Evolutionary conservation across 2,888 invertebrate species (phyloP).

Genomic region (Drosophila picticornis): DNA sequence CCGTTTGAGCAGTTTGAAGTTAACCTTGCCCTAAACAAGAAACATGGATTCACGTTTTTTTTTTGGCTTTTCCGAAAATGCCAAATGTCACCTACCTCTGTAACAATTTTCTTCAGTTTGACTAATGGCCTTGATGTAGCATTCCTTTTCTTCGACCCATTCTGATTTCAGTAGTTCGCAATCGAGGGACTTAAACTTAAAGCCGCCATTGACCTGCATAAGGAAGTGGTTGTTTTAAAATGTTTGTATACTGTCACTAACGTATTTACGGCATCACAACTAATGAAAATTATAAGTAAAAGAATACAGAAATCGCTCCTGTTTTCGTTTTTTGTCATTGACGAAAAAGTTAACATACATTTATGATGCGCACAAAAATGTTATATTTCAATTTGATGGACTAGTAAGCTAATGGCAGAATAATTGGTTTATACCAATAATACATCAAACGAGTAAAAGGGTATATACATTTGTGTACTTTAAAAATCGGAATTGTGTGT

Average conservation of each 20-base stretch:
- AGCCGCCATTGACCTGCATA: not conserved
- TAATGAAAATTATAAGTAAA: not conserved
- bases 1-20: not conserved
- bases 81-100: not conserved
- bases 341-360: fast-evolving
- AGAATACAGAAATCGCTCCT: not conserved
- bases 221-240: not conserved
- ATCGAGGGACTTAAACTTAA: not conserved
- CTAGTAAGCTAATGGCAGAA: not conserved
- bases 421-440: not conserved
- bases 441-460: not conserved
- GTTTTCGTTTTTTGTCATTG: not conserved
- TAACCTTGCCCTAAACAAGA: not conserved
- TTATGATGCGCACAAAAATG: not conserved
- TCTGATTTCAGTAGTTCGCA: not conserved
- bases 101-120: fast-evolving
- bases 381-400: not conserved
- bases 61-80: not conserved
- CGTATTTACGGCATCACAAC: not conserved
- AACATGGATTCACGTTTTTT: not conserved
- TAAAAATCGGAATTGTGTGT: not conserved
- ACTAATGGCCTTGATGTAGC: not conserved
- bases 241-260: not conserved
- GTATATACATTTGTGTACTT: not conserved
- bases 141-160: not conserved